Percentiles rank a stretch among this genome's conserved stretches.
Conservation (phyloP, 2,113 vertebrate species). For the Ammospiza caudacuta region DNA sequence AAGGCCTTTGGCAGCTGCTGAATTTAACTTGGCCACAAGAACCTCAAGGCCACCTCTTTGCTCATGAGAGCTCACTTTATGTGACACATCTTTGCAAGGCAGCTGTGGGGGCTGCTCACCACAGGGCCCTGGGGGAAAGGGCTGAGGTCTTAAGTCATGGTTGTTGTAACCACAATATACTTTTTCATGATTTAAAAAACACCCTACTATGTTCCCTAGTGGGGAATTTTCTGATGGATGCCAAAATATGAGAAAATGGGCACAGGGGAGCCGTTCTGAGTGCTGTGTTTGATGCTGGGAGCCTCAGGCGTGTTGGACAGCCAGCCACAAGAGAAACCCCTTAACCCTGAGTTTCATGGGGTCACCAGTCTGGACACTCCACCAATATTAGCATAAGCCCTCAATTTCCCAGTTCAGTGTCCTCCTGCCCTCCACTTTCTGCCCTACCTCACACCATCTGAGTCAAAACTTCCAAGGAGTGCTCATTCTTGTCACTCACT, state of each 20-base stretch:
- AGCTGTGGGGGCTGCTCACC: not conserved
- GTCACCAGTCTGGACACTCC: not conserved
- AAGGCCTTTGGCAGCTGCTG: constrained; percentile 31
- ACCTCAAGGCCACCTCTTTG: not conserved
- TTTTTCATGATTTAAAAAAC: not conserved
- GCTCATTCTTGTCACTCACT: not conserved
- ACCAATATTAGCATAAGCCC: not conserved
- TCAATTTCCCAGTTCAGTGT: not conserved
- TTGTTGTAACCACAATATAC: constrained; percentile 1
- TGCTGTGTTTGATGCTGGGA: not conserved
- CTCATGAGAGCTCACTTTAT: not conserved
- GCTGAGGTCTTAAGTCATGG: constrained; percentile 21
- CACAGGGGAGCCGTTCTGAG: not conserved
- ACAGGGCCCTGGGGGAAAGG: not conserved
- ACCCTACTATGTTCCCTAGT: not conserved
- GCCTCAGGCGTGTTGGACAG: not conserved
- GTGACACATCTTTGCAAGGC: not conserved
- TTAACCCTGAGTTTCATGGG: not conserved
- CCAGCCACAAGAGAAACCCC: not conserved
- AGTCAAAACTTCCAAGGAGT: not conserved
- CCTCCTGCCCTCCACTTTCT: not conserved
- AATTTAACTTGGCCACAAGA: not conserved
- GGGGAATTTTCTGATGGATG: not conserved
- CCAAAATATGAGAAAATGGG: not conserved
- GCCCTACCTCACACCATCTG: not conserved